phyloP scores from a whole-genome alignment of 2,797 vertebrate species.

The Danio choprae region DNA sequence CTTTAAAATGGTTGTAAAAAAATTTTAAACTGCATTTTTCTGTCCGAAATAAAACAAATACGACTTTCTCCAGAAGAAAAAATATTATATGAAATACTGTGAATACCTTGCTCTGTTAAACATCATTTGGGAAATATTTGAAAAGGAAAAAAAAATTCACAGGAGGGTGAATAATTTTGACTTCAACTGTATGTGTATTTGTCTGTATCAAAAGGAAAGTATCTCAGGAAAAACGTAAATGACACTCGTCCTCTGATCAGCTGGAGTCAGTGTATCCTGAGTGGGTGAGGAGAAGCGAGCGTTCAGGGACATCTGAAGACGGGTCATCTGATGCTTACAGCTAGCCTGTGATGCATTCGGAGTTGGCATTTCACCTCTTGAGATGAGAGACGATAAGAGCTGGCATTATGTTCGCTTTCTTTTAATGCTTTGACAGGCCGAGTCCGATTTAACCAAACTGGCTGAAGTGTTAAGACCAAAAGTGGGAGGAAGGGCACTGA shows the following conservation, averaged over 20 bases:
- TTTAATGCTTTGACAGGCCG: slow-evolving; percentile 49
- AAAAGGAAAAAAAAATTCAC: no score
- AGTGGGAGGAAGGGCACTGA: slow-evolving; percentile 15
- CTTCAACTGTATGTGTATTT: background rate
- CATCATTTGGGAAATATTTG: no score
- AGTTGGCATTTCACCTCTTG: slow-evolving; percentile 25
- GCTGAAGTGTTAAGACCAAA: slow-evolving; percentile 40
- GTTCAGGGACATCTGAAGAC: slow-evolving; percentile 50
- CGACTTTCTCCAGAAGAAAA: no score
- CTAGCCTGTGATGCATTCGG: slow-evolving; percentile 26
- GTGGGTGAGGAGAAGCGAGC: slow-evolving; percentile 44
- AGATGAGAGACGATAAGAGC: slow-evolving; percentile 50
- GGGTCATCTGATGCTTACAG: slow-evolving; percentile 42
- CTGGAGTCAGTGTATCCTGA: slow-evolving; percentile 42
- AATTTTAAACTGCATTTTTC: no score
- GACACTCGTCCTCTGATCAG: slow-evolving; percentile 34
- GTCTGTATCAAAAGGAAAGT: slow-evolving; percentile 40
- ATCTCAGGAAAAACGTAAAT: slow-evolving; percentile 29
- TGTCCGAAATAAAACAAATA: no score
- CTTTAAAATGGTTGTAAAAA: no score
- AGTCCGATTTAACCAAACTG: slow-evolving; percentile 44
- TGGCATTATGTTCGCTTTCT: slow-evolving; percentile 41
- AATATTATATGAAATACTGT: no score
- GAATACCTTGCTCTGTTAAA: no score
- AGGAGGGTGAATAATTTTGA: no score